Conservation (phyloP, 2,888 invertebrate species). For the Sinelater perroti region DNA sequence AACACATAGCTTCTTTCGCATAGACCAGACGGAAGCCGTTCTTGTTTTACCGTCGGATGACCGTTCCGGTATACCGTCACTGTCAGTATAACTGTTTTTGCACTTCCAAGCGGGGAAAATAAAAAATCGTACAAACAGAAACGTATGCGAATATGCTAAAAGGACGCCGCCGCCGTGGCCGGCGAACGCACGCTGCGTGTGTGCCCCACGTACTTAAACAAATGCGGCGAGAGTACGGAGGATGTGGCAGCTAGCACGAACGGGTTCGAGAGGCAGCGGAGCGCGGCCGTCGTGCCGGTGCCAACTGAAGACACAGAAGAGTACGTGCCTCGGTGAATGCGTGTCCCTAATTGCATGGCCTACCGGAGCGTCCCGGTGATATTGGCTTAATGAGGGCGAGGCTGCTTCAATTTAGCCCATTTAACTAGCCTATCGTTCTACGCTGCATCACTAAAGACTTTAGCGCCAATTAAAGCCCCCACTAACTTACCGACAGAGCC, state of each 20-base stretch:
- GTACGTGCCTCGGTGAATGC: conserved; percentile 45
- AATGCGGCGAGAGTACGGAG: too few relatives aligned
- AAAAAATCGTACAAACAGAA: too few relatives aligned
- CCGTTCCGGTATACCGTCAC: too few relatives aligned
- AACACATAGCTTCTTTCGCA: too few relatives aligned
- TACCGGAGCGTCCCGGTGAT: conserved; percentile 59
- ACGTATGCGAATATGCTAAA: too few relatives aligned
- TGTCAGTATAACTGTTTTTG: too few relatives aligned
- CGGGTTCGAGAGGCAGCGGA: conserved; percentile 34
- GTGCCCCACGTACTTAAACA: too few relatives aligned
- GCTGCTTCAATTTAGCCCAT: conserved; percentile 62
- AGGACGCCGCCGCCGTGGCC: too few relatives aligned
- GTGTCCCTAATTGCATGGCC: conserved; percentile 60
- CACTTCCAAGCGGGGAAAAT: too few relatives aligned
- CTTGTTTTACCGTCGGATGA: too few relatives aligned
- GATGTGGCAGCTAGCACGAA: background rate
- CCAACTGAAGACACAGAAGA: conserved; percentile 53
- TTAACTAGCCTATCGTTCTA: conserved; percentile 63
- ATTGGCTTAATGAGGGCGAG: conserved; percentile 63
- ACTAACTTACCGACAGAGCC: conserved; percentile 61
- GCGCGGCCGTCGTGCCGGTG: conserved; percentile 40
- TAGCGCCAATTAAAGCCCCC: conserved; percentile 61
- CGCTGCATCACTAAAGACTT: conserved; percentile 61
- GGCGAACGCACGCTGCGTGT: too few relatives aligned
- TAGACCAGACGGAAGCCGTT: too few relatives aligned